Evolutionary conservation across 2,113 vertebrate species (phyloP), one percentile per base, ranked within the genome.

Genomic region (Ancistrus triradiatus): DNA sequence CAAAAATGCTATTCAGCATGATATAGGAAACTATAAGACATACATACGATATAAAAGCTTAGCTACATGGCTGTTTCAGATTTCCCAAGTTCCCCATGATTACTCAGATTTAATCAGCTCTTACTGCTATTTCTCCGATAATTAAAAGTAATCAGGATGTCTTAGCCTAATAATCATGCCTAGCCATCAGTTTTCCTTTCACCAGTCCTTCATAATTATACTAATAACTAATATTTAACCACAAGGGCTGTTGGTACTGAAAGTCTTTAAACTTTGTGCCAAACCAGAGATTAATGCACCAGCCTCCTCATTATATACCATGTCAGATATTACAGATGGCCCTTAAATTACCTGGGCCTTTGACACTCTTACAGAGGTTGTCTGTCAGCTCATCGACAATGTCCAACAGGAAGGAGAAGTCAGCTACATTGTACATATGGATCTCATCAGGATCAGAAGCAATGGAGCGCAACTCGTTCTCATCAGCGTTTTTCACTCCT

Each of bases 401-500:
- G 62, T 78, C 89, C 72, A 89, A 74, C 55, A 99, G 85, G 60
- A 91, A 90, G 22, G 91, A 91, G 83, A 99, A 99, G 77, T 99
- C 96, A 1, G 90, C 90, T 74, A 99, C 96, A 0, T 98, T 98
- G 84, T 93, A 98, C 76, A 90, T 92, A 25, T 99, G 95, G 63
- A 79, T 93, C 0, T 87, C 90, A 75, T 98, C 93, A 0, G 96
- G 96, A 56, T 98, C 95, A 0, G 91, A 78, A 21, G 95, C 96
- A 9, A 99, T 97, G 82, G 92, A 86, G 73, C 90, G 92, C 83
- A 99, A 37, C 77, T 99, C 96, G 43, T 83, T 88, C 80, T 97
- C 94, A 75, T 99, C 96, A 17, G 96, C 96, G 55, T 98, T 98
- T 83, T 99, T 99, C 78, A 99, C 93, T 87, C 96, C 96, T 99